Evolutionary conservation across 1,140 invertebrate species (phyloP).

Genomic region (Eriosoma lanigerum): DNA sequence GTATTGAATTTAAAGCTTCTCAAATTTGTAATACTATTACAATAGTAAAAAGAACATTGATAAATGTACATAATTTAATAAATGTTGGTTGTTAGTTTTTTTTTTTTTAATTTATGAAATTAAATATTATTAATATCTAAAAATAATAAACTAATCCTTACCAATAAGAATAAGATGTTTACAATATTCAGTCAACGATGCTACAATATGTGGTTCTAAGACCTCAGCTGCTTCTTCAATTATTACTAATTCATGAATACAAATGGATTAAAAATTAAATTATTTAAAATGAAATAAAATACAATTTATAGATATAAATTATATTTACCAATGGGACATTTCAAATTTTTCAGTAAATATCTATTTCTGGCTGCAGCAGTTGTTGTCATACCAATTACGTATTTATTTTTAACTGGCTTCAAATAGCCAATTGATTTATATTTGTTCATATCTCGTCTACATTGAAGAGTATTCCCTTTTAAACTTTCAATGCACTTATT

Average conservation of each 20-base stretch:
- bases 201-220: constrained; percentile 73
- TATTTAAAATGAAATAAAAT: no score
- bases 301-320: not conserved
- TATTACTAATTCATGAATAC: constrained; percentile 61
- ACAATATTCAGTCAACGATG: constrained; percentile 68
- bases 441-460: constrained; percentile 32
- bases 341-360: constrained; percentile 40
- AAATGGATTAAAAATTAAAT: not conserved
- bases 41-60: no score
- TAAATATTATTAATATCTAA: no score
- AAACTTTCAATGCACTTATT: constrained; percentile 13
- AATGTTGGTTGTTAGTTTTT: no score
- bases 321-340: constrained; percentile 46
- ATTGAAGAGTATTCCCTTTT: not conserved
- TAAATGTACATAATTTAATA: no score
- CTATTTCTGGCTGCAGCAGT: constrained; percentile 47
- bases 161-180: constrained; percentile 81
- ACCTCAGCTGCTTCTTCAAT: constrained; percentile 86
- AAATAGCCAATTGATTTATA: constrained; percentile 43
- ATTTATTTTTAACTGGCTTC: constrained; percentile 45
- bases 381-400: constrained; percentile 52
- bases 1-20: no score
- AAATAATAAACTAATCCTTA: constrained; percentile 7
- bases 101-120: no score
- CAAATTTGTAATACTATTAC: no score